Evolutionary conservation across 2,113 vertebrate species (phyloP).

Genomic region (Silurus meridionalis): DNA sequence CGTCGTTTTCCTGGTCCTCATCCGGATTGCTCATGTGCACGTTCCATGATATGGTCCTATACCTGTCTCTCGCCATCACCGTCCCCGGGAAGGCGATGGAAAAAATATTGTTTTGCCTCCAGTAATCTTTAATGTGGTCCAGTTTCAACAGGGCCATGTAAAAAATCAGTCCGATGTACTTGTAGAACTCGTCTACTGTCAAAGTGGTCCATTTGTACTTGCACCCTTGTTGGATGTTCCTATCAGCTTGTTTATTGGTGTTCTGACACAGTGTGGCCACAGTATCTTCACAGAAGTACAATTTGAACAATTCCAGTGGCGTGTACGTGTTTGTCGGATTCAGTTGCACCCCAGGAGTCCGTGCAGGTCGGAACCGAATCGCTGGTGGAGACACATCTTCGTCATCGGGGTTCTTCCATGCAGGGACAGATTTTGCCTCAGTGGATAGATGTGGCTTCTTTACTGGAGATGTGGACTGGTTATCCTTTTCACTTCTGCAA

Average conservation of each 20-base stretch:
- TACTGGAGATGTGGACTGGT: neutral
- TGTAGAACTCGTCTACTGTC: slow-evolving; percentile 13
- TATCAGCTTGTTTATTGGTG: slow-evolving; percentile 23
- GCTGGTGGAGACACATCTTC: neutral
- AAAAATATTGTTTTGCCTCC: slow-evolving; percentile 16
- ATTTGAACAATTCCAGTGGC: slow-evolving; percentile 9
- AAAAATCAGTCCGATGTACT: slow-evolving; percentile 24
- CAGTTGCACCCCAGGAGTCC: slow-evolving; percentile 7
- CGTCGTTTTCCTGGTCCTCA: slow-evolving; percentile 19
- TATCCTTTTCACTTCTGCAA: neutral
- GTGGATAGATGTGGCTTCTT: neutral
- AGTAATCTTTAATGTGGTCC: slow-evolving; percentile 14
- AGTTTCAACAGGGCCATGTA: slow-evolving; percentile 17
- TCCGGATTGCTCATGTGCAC: slow-evolving; percentile 42
- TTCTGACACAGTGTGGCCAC: neutral
- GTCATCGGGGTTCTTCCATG: neutral
- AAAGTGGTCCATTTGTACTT: slow-evolving; percentile 33
- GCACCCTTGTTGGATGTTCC: neutral
- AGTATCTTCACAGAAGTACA: neutral
- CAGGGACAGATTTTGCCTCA: neutral
- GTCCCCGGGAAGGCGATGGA: neutral
- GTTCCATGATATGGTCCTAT: slow-evolving; percentile 16
- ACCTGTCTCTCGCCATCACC: slow-evolving; percentile 28
- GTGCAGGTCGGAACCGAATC: neutral
- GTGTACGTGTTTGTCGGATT: neutral